Conservation (phyloP, 2,797 vertebrate species). For the Rallus crepitans region DNA sequence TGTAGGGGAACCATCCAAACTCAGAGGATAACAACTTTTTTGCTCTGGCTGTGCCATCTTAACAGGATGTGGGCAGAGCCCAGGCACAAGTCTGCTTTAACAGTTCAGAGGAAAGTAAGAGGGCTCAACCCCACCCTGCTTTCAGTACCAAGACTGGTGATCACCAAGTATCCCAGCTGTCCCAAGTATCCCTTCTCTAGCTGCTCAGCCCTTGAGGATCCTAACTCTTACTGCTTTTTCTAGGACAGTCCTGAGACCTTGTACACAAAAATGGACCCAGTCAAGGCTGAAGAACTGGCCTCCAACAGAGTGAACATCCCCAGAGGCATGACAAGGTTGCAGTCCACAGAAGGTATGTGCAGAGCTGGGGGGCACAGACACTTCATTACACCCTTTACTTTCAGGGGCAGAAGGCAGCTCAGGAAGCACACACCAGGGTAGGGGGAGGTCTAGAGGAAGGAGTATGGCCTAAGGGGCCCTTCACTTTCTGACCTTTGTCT, state of each 20-base stretch:
- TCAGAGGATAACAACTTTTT: not conserved
- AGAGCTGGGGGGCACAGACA: not conserved
- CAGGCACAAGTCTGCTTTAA: not conserved
- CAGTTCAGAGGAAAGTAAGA: not conserved
- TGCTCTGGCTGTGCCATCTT: not conserved
- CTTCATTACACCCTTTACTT: not conserved
- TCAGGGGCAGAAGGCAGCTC: not conserved
- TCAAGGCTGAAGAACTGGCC: slow-evolving; percentile 80
- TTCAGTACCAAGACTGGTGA: not conserved
- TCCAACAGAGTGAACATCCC: slow-evolving; percentile 70
- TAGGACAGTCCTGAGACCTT: slow-evolving; percentile 80
- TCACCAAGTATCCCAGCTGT: not conserved
- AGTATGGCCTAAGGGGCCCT: not conserved
- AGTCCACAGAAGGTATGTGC: not conserved
- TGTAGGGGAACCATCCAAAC: not conserved
- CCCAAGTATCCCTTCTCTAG: not conserved
- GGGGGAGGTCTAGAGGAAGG: not conserved
- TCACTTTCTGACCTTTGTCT: not conserved
- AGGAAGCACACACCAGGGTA: not conserved
- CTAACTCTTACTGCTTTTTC: not conserved
- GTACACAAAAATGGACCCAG: slow-evolving; percentile 80
- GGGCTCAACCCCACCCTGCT: not conserved
- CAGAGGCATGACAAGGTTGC: not conserved
- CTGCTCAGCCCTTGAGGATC: not conserved
- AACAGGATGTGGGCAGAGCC: not conserved